Conservation (phyloP, 2,797 vertebrate species). For the Miichthys miiuy region DNA sequence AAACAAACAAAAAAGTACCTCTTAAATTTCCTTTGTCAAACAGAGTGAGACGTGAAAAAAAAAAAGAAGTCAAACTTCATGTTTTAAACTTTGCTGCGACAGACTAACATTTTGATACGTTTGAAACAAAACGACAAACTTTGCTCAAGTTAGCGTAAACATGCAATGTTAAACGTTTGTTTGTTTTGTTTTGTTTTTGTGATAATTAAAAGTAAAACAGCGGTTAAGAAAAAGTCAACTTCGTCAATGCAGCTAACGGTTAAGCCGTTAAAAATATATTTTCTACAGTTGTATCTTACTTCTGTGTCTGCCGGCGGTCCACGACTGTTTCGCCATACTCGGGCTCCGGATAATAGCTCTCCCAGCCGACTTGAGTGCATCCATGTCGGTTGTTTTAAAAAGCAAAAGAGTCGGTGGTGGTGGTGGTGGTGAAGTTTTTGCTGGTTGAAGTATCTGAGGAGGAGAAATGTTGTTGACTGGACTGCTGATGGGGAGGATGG, state of each 20-base stretch:
- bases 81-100: neutral
- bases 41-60: neutral
- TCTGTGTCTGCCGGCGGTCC: conserved; percentile 90
- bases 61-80: neutral
- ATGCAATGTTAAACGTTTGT: too few relatives aligned
- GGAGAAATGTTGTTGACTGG: conserved; percentile 60
- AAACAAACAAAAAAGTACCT: neutral
- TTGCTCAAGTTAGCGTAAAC: neutral
- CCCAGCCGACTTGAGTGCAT: conserved; percentile 93
- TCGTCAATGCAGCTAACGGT: neutral
- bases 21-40: neutral
- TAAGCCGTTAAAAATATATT: neutral
- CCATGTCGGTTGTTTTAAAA: conserved; percentile 82
- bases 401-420: conserved; percentile 8
- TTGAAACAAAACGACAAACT: neutral
- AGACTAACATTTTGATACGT: neutral
- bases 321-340: conserved; percentile 91
- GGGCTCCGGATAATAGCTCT: conserved; percentile 95
- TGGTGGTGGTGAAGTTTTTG: conserved; percentile 39
- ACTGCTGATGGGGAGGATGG: conserved; percentile 59
- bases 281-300: conserved; percentile 84
- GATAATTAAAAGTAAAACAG: neutral
- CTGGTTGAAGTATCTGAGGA: neutral
- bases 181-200: neutral
- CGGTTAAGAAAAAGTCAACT: conserved; percentile 10